Base-by-base conservation (phyloP, 2,113 vertebrate species). In the Myodes glareolus region DNA sequence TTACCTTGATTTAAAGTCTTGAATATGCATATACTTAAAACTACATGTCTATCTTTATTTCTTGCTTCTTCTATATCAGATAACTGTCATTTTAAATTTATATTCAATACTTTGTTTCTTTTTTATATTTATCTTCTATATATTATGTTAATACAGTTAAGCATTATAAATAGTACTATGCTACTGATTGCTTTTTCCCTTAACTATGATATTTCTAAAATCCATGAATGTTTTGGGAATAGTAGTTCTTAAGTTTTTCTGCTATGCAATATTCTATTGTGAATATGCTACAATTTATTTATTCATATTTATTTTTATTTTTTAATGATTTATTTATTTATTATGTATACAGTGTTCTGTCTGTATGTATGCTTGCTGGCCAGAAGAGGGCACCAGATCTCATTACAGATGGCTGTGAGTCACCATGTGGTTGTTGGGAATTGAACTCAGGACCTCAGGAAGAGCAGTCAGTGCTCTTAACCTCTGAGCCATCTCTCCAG, bases 191-290 rank as follows among this genome's bases (percentile, higher is more conserved):
- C 16, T 82, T 78, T 95, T 89, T 75, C 65, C 23, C 90, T 88
- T 68, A 77, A 84, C 45, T 86, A 65, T 45, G 9, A 55, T 45
- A 78, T 85, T 92, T 95, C 25, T 58, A 91, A 91, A 72, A 91
- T 68, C 19, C 19, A 73, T n/a, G 13, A 19, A 61, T 63, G 9
- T 55, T 72, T 73, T 87, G 5, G 17, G 13, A 75, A 42, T 68
- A 67, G 4, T 55, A 92, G 4, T 63, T 65, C 33, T 92, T 65
- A 23, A 61, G 11, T 94, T 85, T 92, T 92, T 39, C 17, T 94
- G 14, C 50, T 25, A 6, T 47, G 65, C 0, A 96, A 13, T 42
- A 55, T 87, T 93, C 7, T 88, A n/a, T 65, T 91, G 17, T 93
- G 72, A 77, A 77, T 65, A 27, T 42, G 25, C 29, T 65, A 72